These are phyloP conservation scores for Panopea generosa DNA, from an alignment of 2,888 invertebrate species.

Conservation along the genomic window DNA sequence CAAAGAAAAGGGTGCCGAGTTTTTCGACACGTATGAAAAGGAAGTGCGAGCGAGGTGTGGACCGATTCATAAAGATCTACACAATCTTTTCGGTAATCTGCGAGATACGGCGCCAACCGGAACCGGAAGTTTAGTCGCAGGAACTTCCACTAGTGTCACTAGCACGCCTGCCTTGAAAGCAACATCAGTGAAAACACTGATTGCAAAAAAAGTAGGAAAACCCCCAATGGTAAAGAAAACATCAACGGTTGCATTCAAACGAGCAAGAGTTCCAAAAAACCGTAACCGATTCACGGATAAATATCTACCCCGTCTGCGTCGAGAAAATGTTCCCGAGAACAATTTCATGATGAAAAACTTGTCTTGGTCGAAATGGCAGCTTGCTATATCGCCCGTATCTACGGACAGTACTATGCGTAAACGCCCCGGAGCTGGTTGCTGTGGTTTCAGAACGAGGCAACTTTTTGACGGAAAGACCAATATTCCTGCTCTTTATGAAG, in stretches of 20 bases:
- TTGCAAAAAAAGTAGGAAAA: neutral
- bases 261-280: neutral
- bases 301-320: slow-evolving; percentile 38
- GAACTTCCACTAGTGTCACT: slow-evolving; percentile 8
- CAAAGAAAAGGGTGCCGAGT: slow-evolving; percentile 75
- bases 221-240: neutral
- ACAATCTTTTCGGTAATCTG: slow-evolving; percentile 67
- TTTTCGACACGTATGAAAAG: slow-evolving; percentile 68
- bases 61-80: slow-evolving; percentile 68
- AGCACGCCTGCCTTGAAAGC: slow-evolving; percentile 13
- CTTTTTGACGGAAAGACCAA: slow-evolving; percentile 62
- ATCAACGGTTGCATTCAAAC: neutral
- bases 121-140: neutral
- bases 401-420: slow-evolving; percentile 21
- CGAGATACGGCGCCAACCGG: slow-evolving; percentile 33
- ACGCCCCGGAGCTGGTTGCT: slow-evolving; percentile 38
- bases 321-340: slow-evolving; percentile 59
- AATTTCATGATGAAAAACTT: slow-evolving; percentile 61
- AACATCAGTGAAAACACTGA: slow-evolving; percentile 3
- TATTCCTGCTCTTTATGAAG: slow-evolving; percentile 66
- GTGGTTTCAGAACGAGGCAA: slow-evolving; percentile 50
- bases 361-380: slow-evolving; percentile 65
- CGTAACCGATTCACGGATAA: slow-evolving; percentile 15
- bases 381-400: slow-evolving; percentile 39
- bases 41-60: slow-evolving; percentile 68